These are phyloP conservation scores for Macrotis lagotis DNA, from an alignment of 2,113 vertebrate species.

Conservation along the genomic window DNA sequence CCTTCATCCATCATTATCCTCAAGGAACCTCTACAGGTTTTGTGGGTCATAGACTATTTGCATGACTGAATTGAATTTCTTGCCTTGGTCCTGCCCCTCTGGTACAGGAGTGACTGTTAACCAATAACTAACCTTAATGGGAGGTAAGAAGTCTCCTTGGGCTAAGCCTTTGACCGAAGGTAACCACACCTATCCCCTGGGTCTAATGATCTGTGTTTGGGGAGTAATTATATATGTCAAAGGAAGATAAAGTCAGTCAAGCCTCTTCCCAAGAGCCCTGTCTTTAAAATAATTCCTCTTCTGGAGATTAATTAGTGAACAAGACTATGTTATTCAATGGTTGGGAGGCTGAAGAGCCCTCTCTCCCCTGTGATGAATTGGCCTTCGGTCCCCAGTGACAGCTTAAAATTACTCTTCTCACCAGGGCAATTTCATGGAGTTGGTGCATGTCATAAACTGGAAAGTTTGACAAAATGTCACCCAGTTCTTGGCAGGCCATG, in stretches of 20 bases:
- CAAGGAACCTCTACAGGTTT: not conserved
- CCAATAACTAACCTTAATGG: not conserved
- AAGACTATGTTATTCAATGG: not conserved
- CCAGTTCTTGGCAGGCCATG: not conserved
- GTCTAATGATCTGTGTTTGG: not conserved
- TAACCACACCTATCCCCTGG: not conserved
- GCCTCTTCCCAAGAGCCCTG: not conserved
- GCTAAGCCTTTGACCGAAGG: not conserved
- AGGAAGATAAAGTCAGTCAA: not conserved
- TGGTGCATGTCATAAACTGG: conserved; percentile 1
- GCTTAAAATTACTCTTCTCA: conserved; percentile 2
- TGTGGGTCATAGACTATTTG: not conserved
- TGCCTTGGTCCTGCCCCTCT: not conserved
- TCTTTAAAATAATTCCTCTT: conserved; percentile 4
- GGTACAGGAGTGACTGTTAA: not conserved
- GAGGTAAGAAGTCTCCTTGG: not conserved
- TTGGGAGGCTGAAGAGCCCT: not conserved
- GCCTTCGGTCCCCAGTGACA: not conserved
- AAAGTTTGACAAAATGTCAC: conserved; percentile 2
- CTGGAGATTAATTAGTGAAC: not conserved
- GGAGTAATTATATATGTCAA: not conserved
- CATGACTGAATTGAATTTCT: not conserved
- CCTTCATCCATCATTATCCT: not conserved
- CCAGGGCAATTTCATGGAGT: not conserved
- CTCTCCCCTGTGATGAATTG: not conserved